Evolutionary conservation across 2,113 vertebrate genomes (phyloP).

Genomic region (Neofelis nebulosa): DNA sequence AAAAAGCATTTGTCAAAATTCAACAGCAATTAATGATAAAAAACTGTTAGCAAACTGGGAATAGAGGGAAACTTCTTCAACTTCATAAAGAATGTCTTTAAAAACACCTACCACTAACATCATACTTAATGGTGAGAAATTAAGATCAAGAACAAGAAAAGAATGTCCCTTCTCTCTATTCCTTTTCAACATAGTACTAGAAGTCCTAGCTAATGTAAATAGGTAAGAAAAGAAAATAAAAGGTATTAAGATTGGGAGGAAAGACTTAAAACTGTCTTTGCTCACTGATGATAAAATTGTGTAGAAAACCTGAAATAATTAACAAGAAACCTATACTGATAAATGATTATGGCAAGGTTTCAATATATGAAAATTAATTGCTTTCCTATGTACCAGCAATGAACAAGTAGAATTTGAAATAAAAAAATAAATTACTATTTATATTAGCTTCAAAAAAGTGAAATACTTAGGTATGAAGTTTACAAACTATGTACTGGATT

Average conservation of each 20-base stretch:
- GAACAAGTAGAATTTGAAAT: neutral
- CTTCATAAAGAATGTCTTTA: neutral
- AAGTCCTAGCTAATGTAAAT: neutral
- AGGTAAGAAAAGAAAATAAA: neutral
- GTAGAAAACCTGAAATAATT: neutral
- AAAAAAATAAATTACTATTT: neutral
- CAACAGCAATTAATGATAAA: neutral
- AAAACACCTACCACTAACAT: neutral
- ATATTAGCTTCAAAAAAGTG: neutral
- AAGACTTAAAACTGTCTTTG: neutral
- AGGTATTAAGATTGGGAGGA: neutral
- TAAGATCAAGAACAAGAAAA: neutral
- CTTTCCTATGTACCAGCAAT: neutral
- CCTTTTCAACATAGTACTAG: neutral
- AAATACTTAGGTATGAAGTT: neutral
- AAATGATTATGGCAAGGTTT: neutral
- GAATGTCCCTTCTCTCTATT: neutral
- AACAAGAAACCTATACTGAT: neutral
- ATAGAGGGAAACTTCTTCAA: neutral
- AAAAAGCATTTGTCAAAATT: neutral
- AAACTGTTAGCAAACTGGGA: neutral
- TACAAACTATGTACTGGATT: neutral
- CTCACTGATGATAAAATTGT: neutral
- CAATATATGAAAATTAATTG: neutral
- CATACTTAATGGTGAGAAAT: neutral